Evolutionary conservation across 2,797 vertebrate genomes (phyloP).

Genomic region (Melanotaenia parkinsoni): DNA sequence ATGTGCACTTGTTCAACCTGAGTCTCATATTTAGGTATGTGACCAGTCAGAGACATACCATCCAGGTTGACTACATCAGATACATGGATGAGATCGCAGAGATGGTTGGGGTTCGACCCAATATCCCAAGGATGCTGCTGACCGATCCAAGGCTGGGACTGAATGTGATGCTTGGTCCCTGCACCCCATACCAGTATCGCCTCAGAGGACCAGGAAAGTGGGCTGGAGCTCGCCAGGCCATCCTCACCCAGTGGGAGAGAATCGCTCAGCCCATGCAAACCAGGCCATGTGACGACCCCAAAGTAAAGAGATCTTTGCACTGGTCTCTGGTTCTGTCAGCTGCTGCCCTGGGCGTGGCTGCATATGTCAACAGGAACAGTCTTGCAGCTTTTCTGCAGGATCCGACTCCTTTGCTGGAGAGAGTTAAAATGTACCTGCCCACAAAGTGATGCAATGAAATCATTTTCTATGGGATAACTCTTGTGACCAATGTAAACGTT

Average conservation of each 20-base stretch:
- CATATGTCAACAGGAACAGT: slow-evolving; percentile 50
- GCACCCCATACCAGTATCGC: slow-evolving; percentile 88
- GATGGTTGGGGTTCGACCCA: slow-evolving; percentile 82
- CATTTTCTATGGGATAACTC: background rate
- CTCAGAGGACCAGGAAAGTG: slow-evolving; percentile 86
- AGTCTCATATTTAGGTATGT: slow-evolving; percentile 82
- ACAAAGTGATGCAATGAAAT: slow-evolving; percentile 18
- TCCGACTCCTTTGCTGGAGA: slow-evolving; percentile 59
- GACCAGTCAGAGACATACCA: slow-evolving; percentile 87
- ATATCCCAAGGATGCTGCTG: slow-evolving; percentile 77
- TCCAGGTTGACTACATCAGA: slow-evolving; percentile 86
- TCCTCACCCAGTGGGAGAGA: slow-evolving; percentile 86
- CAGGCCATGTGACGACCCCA: slow-evolving; percentile 33
- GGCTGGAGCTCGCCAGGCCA: slow-evolving; percentile 83
- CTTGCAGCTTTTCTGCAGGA: slow-evolving; percentile 59
- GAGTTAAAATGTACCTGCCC: slow-evolving; percentile 60
- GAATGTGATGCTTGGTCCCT: slow-evolving; percentile 82
- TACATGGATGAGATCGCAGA: slow-evolving; percentile 91
- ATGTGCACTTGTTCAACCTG: background rate
- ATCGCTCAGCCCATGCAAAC: slow-evolving; percentile 84
- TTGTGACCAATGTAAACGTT: background rate
- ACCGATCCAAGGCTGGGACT: slow-evolving; percentile 85
- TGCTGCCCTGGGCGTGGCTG: slow-evolving; percentile 51
- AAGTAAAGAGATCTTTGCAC: slow-evolving; percentile 27
- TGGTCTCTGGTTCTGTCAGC: slow-evolving; percentile 56